Evolutionary conservation across 2,888 invertebrate species (phyloP).

Genomic region (Lasioglossum morio): DNA sequence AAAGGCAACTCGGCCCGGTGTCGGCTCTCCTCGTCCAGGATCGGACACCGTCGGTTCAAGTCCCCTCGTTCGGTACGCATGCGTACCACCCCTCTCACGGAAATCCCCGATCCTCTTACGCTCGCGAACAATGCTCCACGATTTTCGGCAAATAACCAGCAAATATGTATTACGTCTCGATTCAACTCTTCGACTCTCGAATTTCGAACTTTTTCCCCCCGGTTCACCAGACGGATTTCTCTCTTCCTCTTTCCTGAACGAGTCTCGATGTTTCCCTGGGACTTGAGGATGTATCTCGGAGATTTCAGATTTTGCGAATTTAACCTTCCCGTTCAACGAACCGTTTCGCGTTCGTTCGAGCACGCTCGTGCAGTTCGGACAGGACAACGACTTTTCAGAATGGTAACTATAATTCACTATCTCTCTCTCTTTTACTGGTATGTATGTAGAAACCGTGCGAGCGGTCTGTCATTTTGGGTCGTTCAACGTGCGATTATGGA

Average conservation of each 20-base stretch:
- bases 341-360: not conserved
- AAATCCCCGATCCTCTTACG: constrained; percentile 18
- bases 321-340: not conserved
- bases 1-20: constrained; percentile 13
- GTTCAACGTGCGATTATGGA: not conserved
- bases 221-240: not conserved
- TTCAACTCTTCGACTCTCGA: no score
- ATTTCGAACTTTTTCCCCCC: not conserved
- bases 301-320: not conserved
- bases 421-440: constrained; percentile 19
- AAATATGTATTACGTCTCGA: not conserved
- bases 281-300: no score
- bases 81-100: constrained; percentile 20
- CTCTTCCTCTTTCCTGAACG: no score
- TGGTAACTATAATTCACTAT: not conserved
- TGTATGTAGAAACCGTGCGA: no score
- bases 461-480: not conserved
- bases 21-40: constrained; percentile 55
- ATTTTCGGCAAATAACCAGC: not conserved
- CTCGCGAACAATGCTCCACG: constrained; percentile 17
- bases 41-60: constrained; percentile 58
- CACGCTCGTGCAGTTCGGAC: not conserved
- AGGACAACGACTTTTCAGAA: not conserved
- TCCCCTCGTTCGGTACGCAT: constrained; percentile 39
- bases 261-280: not conserved